Base-by-base conservation (phyloP, 2,888 invertebrate species). In the Acronicta alni region DNA sequence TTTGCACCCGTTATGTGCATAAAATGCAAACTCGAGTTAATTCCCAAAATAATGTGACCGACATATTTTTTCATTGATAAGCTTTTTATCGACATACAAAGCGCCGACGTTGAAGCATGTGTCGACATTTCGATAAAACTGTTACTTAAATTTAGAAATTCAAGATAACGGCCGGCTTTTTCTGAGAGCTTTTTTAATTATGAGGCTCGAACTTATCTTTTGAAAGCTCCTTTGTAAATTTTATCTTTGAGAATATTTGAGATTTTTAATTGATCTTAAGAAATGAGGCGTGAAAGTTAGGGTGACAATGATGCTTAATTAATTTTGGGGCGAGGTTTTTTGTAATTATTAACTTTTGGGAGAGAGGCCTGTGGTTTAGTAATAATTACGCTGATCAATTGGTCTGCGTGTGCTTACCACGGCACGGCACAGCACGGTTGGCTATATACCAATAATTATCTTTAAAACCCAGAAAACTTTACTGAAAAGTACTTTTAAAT, bases 111-210 rank as follows among this genome's bases (percentile, higher is more conserved):
- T 62, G 54, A 52, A 68, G 66, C 83, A 86, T 80, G 86, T 89
- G 90, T 89, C 84, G 83, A 84, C 72, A 72, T 61, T 64, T 81
- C 83, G 89, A 90, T 90, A 89, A 90, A 87, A 79, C 58, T 82
- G 81, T 77, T 72, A 82, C 83, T 76, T 76, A 80, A 82, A 75
- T 77, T 78, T 75, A 79, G 77, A 79, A 75, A 57, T 73, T 63
- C 53, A 44, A 76, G 79, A 78, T 75, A 65, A 54, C 46, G 43
- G 45, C 39, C 54, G 77, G 59, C 54, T 12, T 41, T 58, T 60
- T 67, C 54, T 58, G 64, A 75, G 61, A 55, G 45, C 23, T 20
- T 57, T 75, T 60, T 72, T 75, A 78, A 76, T 71, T 77, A 77
- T 73, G 75, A 75, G 73, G 72, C 63, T 67, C 55, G 54, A 67